These are phyloP conservation scores for Philhelius pedissequus DNA, from an alignment of 2,888 invertebrate genomes.

Conservation along the genomic window DNA sequence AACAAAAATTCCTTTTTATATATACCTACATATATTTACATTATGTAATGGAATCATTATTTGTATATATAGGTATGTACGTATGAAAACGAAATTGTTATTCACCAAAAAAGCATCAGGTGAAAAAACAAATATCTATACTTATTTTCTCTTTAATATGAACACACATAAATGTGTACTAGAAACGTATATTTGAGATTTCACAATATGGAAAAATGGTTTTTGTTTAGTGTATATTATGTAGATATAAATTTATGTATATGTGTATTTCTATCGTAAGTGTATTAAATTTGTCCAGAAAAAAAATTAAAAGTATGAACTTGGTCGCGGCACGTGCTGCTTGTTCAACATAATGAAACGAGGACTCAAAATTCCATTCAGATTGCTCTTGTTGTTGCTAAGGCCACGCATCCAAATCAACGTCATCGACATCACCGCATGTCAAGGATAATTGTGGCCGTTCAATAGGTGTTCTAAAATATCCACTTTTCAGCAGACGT, in stretches of 20 bases:
- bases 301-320: constrained; percentile 41
- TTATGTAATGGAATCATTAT: too few species aligned
- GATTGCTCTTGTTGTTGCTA: constrained; percentile 68
- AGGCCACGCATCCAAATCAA: constrained; percentile 65
- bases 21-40: background rate
- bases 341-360: constrained; percentile 63
- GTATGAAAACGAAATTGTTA: background rate
- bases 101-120: background rate
- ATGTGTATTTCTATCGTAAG: background rate
- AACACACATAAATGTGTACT: background rate
- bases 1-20: background rate
- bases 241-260: background rate
- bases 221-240: background rate
- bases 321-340: constrained; percentile 53
- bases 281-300: constrained; percentile 37
- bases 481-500: constrained; percentile 63
- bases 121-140: background rate
- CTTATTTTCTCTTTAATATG: background rate
- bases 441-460: constrained; percentile 68
- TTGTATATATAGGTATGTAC: too few species aligned
- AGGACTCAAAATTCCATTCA: constrained; percentile 45
- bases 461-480: constrained; percentile 69
- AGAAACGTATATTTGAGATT: background rate
- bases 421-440: constrained; percentile 67
- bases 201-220: background rate